phyloP scores from a whole-genome alignment of 2,797 vertebrate genomes.

The Microhierax caerulescens region DNA sequence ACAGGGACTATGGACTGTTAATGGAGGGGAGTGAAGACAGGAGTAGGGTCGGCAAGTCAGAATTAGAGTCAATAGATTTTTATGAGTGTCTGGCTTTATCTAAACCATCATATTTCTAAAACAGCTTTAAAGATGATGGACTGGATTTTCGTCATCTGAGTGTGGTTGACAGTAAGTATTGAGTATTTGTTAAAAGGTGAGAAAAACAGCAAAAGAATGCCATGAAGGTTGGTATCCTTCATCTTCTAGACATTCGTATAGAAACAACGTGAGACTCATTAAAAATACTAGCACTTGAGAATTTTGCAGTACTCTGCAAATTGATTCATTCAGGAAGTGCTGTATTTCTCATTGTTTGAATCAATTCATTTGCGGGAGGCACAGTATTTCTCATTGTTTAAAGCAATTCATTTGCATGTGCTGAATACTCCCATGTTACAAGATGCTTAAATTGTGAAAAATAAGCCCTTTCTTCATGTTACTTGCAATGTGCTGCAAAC shows the following conservation, averaged over 20 bases:
- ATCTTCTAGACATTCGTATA: neutral
- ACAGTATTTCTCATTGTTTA: constrained; percentile 24
- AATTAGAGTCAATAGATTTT: neutral
- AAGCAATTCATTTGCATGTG: constrained; percentile 31
- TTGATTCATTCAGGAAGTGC: constrained; percentile 13
- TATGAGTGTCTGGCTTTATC: neutral
- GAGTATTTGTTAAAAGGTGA: neutral
- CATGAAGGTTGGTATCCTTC: neutral
- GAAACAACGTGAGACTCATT: neutral
- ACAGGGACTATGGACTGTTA: neutral
- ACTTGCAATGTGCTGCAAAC: neutral
- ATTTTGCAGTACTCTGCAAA: constrained; percentile 11
- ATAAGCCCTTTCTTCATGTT: constrained; percentile 36
- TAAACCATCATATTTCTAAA: neutral
- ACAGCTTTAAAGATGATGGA: neutral
- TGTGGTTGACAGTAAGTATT: neutral
- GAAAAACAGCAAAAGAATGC: neutral
- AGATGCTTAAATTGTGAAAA: constrained; percentile 46
- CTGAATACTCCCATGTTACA: neutral
- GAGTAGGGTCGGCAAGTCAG: neutral
- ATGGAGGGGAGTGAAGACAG: neutral
- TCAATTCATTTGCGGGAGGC: constrained; percentile 13
- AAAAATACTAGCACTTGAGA: neutral
- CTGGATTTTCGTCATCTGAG: neutral
- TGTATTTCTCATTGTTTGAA: constrained; percentile 29